These are phyloP conservation scores for Laticauda colubrina DNA, from an alignment of 2,113 vertebrate species.

Conservation along the genomic window DNA sequence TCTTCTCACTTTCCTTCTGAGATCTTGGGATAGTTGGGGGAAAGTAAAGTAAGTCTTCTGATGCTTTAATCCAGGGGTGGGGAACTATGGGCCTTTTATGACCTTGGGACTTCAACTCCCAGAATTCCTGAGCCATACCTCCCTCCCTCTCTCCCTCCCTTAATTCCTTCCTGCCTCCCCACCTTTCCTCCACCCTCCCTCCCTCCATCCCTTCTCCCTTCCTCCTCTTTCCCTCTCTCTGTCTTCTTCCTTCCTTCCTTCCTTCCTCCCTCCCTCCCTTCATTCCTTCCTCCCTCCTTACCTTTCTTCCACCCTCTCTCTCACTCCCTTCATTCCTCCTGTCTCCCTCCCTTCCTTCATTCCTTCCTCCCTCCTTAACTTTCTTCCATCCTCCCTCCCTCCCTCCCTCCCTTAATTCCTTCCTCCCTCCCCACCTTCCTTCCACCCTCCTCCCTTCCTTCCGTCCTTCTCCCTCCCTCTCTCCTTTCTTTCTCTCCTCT, in stretches of 20 bases:
- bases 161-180: neutral
- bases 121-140: neutral
- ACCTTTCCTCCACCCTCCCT: neutral
- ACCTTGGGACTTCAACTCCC: neutral
- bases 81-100: neutral
- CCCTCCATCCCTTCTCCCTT: too few species aligned
- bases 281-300: neutral
- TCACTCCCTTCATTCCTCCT: fast-evolving
- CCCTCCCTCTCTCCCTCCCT: neutral
- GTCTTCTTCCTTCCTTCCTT: neutral
- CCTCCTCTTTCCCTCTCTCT: too few species aligned
- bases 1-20: neutral
- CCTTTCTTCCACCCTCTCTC: too few species aligned
- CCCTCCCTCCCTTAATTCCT: too few species aligned
- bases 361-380: too few species aligned
- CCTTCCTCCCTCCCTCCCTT: neutral
- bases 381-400: too few species aligned
- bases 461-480: too few species aligned
- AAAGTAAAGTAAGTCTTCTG: neutral
- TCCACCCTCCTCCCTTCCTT: too few species aligned
- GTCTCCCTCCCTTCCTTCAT: too few species aligned
- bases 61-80: neutral
- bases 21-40: neutral
- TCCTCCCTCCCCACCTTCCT: too few species aligned
- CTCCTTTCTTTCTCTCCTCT: too few species aligned